Evolutionary conservation across 30 jellyfish, hydroid and myxozoan genomes (phyloP), one percentile per base, ranked within the genome.

Genomic region (Pseudorhiza aurosa): DNA sequence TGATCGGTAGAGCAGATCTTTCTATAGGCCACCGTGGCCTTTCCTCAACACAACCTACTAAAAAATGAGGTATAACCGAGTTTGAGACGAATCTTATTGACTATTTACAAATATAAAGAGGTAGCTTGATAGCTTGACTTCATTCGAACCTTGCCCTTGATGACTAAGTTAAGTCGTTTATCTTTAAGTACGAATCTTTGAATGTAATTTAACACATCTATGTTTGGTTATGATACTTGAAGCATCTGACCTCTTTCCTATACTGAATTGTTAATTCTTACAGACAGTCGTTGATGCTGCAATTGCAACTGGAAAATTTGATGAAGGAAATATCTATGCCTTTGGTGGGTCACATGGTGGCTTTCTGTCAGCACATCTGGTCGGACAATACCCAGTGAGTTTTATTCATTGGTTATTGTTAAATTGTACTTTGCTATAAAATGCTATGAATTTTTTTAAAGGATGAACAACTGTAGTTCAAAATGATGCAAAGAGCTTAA

Each of bases 321-420:
- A 75, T 28, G 64, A 21, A 12, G 53, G 51, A 4, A 74, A 75
- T 28, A 57, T 74, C n/a, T 85, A 62, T 37, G 32, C 31, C 25
- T 75, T 85, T 65, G 96, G 96, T 21, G 96, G 96, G 1, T 85
- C 96, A 9, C 96, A 85, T 67, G 96, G 96, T 11, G 96, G 96
- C 39, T 85, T 85, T 75, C 24, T 85, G n/a, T 55, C 82, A 11
- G 71, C 87, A 2, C 96, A 85, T 75, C 79, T 85, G 14, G 67
- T 67, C 26, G 87, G 87, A 1, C 74, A 85, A 42, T 84, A 27
- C 42, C 95, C 95, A 24, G 91, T 80, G 51, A 8, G 74, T 78
- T 56, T 10, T 7, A 17, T 17, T 17, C 22, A 50, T 50, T 50
- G 29, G 8, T 39, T 5, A 39, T 39, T 39, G 50, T 39, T 39